Base-by-base conservation (phyloP, 2,888 invertebrate genomes). In the Acleris cristana region DNA sequence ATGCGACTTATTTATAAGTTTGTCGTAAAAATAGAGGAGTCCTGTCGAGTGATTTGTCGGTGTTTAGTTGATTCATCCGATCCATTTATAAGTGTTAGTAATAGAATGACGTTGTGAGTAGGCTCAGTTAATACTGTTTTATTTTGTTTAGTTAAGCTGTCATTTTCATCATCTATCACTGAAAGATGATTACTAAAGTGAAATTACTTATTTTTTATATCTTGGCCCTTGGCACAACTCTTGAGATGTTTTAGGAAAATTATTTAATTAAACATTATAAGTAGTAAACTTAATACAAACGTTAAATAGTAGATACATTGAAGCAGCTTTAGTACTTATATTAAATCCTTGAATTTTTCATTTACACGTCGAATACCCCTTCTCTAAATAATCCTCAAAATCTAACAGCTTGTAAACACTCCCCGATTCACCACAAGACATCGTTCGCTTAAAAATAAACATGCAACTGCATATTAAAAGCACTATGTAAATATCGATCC, bases 401-500 rank as follows among this genome's bases (percentile, higher is more conserved):
- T 48, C 16, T 48, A 55, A 51, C 48, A 60, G 34, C 26, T 44
- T 57, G 45, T 21, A 26, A 44, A 21, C 44, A 44, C 34, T 55
- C 34, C 40, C 21, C 19, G n/a, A 55, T 55, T 56, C 56, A 54
- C 52, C 66, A 52, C 61, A 66, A 66, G 66, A 62, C 56, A 66
- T 51, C 61, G 58, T 45, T 57, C 60, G 51, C 45, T 63, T 67
- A 67, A 63, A 67, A 67, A 67, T 67, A 63, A 63, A 67, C 63
- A 63, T 58, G 65, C 74, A 83, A 84, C 84, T 82, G 85, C 85
- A 89, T 89, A 89, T 89, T 89, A 90, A 89, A 89, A 88, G 83
- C 85, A 83, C 84, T 87, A 90, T 90, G 88, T 90, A 88, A 89
- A 90, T 91, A 92, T 92, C 89, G 92, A 92, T 92, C 87, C 78